These are phyloP conservation scores for Drosophila pruinosa DNA, from an alignment of 1,140 invertebrate genomes.

Conservation along the genomic window DNA sequence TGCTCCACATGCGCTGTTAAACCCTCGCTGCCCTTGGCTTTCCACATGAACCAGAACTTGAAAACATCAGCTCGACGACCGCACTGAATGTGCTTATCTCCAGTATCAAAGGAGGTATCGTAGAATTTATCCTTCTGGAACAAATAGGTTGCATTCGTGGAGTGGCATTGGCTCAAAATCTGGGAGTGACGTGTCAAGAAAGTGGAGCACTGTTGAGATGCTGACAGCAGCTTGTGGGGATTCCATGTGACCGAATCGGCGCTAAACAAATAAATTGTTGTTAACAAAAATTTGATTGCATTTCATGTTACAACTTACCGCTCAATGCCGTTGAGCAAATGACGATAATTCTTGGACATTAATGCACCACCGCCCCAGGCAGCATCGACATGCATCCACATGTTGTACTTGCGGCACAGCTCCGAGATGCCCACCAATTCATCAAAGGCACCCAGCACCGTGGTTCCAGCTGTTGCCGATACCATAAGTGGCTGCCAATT, in stretches of 20 bases:
- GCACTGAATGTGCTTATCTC: conserved; percentile 95
- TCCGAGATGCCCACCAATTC: conserved; percentile 91
- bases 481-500: conserved; percentile 93
- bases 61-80: conserved; percentile 96
- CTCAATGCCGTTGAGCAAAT: conserved; percentile 91
- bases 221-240: conserved; percentile 99
- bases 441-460: conserved; percentile 92
- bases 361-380: conserved; percentile 96
- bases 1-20: conserved; percentile 91
- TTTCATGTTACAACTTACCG: conserved; percentile 83
- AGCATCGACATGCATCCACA: conserved; percentile 98
- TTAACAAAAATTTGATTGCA: conserved; percentile 50
- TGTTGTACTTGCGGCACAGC: conserved; percentile 90
- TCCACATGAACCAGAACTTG: conserved; percentile 99
- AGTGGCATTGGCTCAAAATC: conserved; percentile 86
- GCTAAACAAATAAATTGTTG: conserved; percentile 84
- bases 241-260: conserved; percentile 99
- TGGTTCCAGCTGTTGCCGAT: conserved; percentile 94
- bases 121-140: conserved; percentile 99
- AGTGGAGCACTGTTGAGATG: conserved; percentile 98
- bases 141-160: conserved; percentile 92
- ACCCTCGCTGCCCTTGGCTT: conserved; percentile 93
- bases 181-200: conserved; percentile 90
- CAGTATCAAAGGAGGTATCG: conserved; percentile 94
- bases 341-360: conserved; percentile 91